Base-by-base conservation (phyloP, 2,888 invertebrate species). In the Chalcis sispes region DNA sequence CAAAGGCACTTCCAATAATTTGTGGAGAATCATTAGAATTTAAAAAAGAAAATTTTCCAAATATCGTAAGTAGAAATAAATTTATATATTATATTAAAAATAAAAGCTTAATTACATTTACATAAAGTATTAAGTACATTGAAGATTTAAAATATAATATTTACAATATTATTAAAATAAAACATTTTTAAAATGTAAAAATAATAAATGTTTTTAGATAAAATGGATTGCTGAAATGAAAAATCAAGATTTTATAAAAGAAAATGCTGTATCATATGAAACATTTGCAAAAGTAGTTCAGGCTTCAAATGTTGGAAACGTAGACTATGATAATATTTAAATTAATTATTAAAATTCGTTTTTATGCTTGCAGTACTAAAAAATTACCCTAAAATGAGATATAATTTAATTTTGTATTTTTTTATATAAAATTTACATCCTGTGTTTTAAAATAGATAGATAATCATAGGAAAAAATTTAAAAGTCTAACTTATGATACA, bases 201-300 rank as follows among this genome's bases (percentile, higher is more conserved):
- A n/a, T n/a, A n/a, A n/a, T n/a, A n/a, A n/a, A 27, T 25, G 58
- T 66, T 83, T 85, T 58, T 71, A 89, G 89, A 82, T 85, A 72
- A 79, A 84, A 42, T 89, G 89, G 89, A 83, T 86, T 52, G 66
- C 77, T 25, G 81, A 81, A 5, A 89, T 89, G 89, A 87, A 85
- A 70, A 76, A 83, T 13, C 81, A 80, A 73, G 64, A 79, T 1
- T 83, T 81, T 71, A 82, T 86, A 0, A 67, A 81, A 58, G 78
- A 82, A 77, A 85, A 85, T 46, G 79, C 80, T 20, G 80, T 75
- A 15, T 72, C 83, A 0, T 81, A 79, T 64, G 82, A 84, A 70
- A 75, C 77, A 20, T 84, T 84, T 66, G 85, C 83, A 0, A 79
- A 83, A 29, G 67, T 83, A 29, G 67, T 85, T 4, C 79, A 83